Evolutionary conservation across 1,140 invertebrate genomes (phyloP).

Genomic region (Drosophila dunni): DNA sequence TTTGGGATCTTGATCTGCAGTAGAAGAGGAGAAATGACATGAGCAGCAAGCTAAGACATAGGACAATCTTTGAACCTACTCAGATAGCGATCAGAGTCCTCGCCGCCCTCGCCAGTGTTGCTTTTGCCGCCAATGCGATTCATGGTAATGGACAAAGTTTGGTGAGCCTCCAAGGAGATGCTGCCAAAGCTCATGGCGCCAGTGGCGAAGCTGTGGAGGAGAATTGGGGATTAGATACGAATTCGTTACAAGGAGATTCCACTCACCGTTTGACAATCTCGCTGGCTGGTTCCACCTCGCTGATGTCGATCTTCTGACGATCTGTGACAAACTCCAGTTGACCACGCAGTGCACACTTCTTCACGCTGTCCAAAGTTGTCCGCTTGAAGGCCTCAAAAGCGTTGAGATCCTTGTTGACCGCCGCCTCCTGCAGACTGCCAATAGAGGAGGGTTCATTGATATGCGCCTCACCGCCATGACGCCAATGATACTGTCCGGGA

Average conservation of each 20-base stretch:
- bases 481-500: conserved; percentile 98
- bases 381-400: conserved; percentile 96
- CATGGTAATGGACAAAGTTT: conserved; percentile 98
- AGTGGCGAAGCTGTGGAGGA: conserved; percentile 71
- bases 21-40: neutral
- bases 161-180: conserved; percentile 94
- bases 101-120: conserved; percentile 98
- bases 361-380: conserved; percentile 94
- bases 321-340: conserved; percentile 94
- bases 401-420: conserved; percentile 90
- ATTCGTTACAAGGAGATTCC: accelerated
- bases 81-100: conserved; percentile 94
- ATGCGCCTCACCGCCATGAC: conserved; percentile 98
- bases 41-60: neutral
- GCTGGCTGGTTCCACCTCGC: conserved; percentile 95
- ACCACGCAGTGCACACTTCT: conserved; percentile 95
- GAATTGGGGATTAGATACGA: neutral
- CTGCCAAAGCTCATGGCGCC: conserved; percentile 88
- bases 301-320: conserved; percentile 91
- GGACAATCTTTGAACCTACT: conserved; percentile 82
- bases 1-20: conserved; percentile 88
- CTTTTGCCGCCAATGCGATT: conserved; percentile 98
- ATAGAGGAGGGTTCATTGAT: conserved; percentile 98
- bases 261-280: conserved; percentile 97
- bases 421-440: conserved; percentile 96